Conservation (phyloP, 1,140 invertebrate species). For the Conopomorpha cramerella region DNA sequence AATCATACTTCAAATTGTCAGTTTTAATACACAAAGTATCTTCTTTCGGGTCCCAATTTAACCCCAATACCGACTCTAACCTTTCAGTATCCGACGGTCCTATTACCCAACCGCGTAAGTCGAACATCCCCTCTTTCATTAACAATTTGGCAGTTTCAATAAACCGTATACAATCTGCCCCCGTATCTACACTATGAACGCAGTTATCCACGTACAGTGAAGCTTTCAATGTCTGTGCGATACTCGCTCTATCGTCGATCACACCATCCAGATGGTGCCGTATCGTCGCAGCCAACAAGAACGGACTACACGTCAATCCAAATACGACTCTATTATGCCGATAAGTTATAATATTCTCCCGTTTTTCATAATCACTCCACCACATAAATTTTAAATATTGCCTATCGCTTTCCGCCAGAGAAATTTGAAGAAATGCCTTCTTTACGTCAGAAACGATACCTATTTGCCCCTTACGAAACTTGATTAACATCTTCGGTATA, state of each 20-base stretch:
- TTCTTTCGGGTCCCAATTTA: constrained; percentile 1
- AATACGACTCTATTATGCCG: constrained; percentile 24
- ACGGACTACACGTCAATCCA: constrained; percentile 16
- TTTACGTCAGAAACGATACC: constrained; percentile 39
- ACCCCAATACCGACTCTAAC: not conserved
- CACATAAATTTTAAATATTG: constrained; percentile 34
- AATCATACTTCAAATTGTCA: not conserved
- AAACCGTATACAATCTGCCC: not conserved
- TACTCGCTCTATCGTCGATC: not conserved
- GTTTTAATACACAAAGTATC: not conserved
- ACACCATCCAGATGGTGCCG: constrained; percentile 8
- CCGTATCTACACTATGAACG: not conserved
- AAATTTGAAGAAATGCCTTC: constrained; percentile 46
- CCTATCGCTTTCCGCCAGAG: constrained; percentile 14
- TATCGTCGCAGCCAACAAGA: constrained; percentile 24
- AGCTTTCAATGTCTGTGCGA: constrained; percentile 1
- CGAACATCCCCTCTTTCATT: constrained; percentile 2
- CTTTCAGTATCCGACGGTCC: not conserved
- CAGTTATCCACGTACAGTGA: constrained; percentile 4
- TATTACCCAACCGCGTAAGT: constrained; percentile 1
- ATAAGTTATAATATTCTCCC: constrained; percentile 10
- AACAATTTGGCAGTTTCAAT: not conserved
- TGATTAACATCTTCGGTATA: constrained; percentile 28
- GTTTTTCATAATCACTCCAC: constrained; percentile 6
- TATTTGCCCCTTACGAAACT: constrained; percentile 26